A percentile compares a stretch with the other conserved stretches of the same genome.
Conservation (phyloP, 2,888 invertebrate genomes). For the Serrognathus titanus region DNA sequence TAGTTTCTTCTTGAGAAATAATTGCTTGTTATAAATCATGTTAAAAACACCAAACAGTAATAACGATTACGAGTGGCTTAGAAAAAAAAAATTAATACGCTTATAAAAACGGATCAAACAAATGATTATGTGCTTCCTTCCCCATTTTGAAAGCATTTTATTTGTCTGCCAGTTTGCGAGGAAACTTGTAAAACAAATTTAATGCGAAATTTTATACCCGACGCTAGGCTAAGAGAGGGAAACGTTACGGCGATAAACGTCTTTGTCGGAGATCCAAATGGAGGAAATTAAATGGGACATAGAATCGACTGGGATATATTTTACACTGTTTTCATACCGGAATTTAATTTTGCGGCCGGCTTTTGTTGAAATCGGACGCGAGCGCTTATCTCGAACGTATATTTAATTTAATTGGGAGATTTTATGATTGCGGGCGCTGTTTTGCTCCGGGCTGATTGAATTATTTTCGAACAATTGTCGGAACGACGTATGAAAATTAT, state of each 20-base stretch:
- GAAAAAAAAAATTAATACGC: background rate
- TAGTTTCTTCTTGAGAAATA: no score
- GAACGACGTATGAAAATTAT: no score
- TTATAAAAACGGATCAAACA: background rate
- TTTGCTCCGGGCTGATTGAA: no score
- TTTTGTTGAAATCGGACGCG: background rate
- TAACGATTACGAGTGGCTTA: background rate
- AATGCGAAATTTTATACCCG: constrained; percentile 1
- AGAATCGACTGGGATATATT: constrained; percentile 19
- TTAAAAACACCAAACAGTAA: no score
- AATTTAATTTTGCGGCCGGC: constrained; percentile 17
- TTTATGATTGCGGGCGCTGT: no score
- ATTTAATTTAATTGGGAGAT: constrained; percentile 6
- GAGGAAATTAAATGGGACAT: constrained; percentile 26
- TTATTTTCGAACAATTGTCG: no score
- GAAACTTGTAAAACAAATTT: background rate
- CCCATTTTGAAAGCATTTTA: no score
- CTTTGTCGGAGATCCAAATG: constrained; percentile 13
- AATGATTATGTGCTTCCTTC: background rate
- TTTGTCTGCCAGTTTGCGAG: no score
- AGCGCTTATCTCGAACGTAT: constrained; percentile 4
- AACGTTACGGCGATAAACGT: constrained; percentile 12
- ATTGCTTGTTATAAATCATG: no score
- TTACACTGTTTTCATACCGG: constrained; percentile 19
- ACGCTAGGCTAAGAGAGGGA: background rate